Evolutionary conservation across 2,888 invertebrate genomes (phyloP).

Genomic region (Scaptomyza caliginosa): DNA sequence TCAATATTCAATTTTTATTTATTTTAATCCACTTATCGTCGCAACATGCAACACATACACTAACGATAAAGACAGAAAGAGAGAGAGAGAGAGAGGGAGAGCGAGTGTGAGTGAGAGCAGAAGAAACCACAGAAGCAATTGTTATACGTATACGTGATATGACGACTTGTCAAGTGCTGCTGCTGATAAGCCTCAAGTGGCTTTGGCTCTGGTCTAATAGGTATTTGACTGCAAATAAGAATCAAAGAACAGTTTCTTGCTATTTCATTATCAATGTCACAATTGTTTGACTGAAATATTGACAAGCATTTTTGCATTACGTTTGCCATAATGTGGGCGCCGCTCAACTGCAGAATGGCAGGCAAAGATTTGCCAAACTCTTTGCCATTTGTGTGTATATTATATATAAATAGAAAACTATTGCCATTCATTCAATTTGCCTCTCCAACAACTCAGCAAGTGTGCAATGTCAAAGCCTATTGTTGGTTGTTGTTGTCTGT

Average conservation of each 20-base stretch:
- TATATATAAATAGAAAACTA: too few species aligned
- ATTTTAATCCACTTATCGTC: background rate
- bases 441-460: background rate
- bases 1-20: background rate
- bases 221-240: constrained; percentile 27
- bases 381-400: constrained; percentile 29
- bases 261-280: constrained; percentile 31
- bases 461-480: background rate
- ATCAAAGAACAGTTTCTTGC: too few species aligned
- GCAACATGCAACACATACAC: too few species aligned
- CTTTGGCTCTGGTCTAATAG: constrained; percentile 10
- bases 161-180: constrained; percentile 30
- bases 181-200: constrained; percentile 41
- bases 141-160: constrained; percentile 18
- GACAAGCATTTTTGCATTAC: background rate
- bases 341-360: constrained; percentile 1
- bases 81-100: background rate
- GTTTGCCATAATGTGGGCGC: background rate
- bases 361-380: constrained; percentile 28
- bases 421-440: background rate
- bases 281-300: constrained; percentile 19
- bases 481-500: constrained; percentile 9
- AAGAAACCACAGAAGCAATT: background rate
- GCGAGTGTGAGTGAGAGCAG: background rate
- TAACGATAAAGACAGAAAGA: background rate